Evolutionary conservation across 2,888 invertebrate species (phyloP), one percentile per base, ranked within the genome.

Genomic region (Ormyrus nitidulus): DNA sequence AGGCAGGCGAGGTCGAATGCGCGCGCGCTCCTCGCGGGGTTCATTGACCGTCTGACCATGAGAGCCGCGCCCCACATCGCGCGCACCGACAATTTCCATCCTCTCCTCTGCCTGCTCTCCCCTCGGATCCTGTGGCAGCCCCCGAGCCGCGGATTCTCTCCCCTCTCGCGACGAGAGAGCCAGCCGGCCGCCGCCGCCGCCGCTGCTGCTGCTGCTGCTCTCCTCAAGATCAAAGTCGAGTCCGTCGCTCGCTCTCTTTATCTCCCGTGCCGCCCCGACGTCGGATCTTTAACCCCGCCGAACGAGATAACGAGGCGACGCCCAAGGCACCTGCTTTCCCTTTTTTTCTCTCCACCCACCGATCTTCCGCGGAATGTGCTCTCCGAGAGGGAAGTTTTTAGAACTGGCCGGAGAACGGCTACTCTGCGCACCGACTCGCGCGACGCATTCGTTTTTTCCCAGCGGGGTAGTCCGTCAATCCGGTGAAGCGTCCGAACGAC

Each of bases 11-110:
- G 72, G 77, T 72, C 76, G 77, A 73, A 66, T 66, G 72, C 19
- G 19, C 72, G 80, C 71, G 76, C 74, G 73, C 71, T 1, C 54
- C 76, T 10, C 51, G 34, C 51, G 53, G 85, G 86, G 90, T 87
- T 90, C 90, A 87, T 88, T 88, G 90, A 89, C 90, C 89, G 89
- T 89, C 89, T 90, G 90, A 90, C 90, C 90, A 89, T 89, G 90
- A 82, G 80, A 89, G 89, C 90, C 89, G 89, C 89, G 89, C 90
- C 90, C 90, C 88, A 88, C 88, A 89, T 89, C 87, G 59, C 62
- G 8, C 48, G 53, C 68, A 11, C 83, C 74, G 83, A 56, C 59
- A 76, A 79, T 77, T 74, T 68, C 54, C 77, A 73, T 79, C 68
- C 61, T 78, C 53, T 10, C n/a, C 56, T 11, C 48, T 2, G 7